phyloP scores from a whole-genome alignment of 2,888 invertebrate species.

The Ectemnius continuus region DNA sequence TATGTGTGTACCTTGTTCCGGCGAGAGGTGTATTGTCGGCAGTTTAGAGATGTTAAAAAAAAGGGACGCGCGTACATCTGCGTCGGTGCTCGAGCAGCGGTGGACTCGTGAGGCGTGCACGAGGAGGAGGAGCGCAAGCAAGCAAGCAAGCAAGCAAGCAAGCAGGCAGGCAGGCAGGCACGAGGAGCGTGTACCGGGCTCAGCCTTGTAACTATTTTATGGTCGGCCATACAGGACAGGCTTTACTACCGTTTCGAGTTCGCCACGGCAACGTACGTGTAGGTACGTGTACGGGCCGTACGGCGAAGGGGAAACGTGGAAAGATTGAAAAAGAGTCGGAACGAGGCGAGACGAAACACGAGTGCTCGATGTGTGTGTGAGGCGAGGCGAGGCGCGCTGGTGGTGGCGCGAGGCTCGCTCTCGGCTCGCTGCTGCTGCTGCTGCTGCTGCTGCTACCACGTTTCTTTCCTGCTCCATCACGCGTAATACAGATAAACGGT shows the following conservation, averaged over 20 bases:
- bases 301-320: constrained; percentile 24
- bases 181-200: constrained; percentile 10
- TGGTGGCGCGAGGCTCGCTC: constrained; percentile 10
- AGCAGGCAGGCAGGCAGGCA: too few relatives aligned
- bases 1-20: too few relatives aligned
- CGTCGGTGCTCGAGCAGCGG: background rate
- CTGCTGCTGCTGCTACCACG: background rate
- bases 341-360: constrained; percentile 17
- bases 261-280: constrained; percentile 22
- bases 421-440: too few relatives aligned
- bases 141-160: too few relatives aligned
- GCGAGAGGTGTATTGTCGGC: constrained; percentile 12
- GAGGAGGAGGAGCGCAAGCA: too few relatives aligned
- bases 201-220: constrained; percentile 52
- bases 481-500: constrained; percentile 9
- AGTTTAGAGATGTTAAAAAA: constrained; percentile 26
- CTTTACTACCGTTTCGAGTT: constrained; percentile 43
- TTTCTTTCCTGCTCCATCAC: constrained; percentile 1
- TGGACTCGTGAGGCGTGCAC: background rate
- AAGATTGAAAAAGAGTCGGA: constrained; percentile 25
- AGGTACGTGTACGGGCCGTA: constrained; percentile 11
- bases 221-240: constrained; percentile 38
- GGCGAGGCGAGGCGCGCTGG: background rate
- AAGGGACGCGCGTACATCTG: constrained; percentile 18
- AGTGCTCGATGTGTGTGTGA: constrained; percentile 12